Base-by-base conservation (phyloP, 2,113 vertebrate genomes). In the Cepphus grylle region DNA sequence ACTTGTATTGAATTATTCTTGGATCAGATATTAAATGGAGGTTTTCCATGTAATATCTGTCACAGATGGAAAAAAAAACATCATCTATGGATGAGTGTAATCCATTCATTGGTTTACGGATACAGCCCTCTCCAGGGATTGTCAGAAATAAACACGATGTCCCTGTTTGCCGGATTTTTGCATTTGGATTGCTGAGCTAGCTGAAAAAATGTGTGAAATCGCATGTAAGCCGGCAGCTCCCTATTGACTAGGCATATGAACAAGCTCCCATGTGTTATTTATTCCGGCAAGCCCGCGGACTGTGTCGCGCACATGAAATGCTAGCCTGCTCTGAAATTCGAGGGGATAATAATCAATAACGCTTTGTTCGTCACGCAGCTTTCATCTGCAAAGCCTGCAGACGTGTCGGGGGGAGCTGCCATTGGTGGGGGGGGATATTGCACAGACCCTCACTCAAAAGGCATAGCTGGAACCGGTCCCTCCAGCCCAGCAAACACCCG, bases 101-200 rank as follows among this genome's bases (percentile, higher is more conserved):
- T 92, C 95, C 95, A 93, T 95, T 95, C 94, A 96, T 74, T 67
- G 80, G 95, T 91, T 94, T 95, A 95, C 4, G 4, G 88, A 94
- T 85, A 26, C 70, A 96, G 80, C 56, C 82, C 58, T 94, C 93
- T 91, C 93, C 45, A 32, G 96, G 86, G 94, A 94, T 56, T 93
- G 87, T 94, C 85, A 95, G 93, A 96, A 96, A 95, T 95, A 97
- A 95, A 95, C 91, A 76, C 14, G 1, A 91, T 87, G 94, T 95
- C 95, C 93, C 92, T 80, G 77, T 69, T 97, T 91, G 77, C 66
- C 5, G 93, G 90, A 78, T 90, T 95, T 97, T 96, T 97, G 95
- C 96, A 90, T 93, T 97, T 95, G 94, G 95, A 94, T 93, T 96
- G 96, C 95, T 97, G 93, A 97, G 93, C 96, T 96, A 97, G 96